phyloP scores from a whole-genome alignment of 2,888 invertebrate genomes.

The Empis stercorea region DNA sequence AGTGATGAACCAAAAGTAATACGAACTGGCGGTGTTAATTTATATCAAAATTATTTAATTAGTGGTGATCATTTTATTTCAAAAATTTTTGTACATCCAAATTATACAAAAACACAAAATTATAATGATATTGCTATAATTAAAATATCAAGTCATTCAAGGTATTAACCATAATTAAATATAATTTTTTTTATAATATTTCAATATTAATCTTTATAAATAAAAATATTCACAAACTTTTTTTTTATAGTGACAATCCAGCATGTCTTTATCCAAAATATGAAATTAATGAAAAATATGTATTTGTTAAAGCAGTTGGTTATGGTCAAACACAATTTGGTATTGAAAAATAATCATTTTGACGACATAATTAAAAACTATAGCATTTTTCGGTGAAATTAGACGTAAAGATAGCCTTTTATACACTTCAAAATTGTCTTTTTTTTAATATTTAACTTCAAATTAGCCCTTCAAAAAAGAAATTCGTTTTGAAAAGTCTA shows the following conservation, averaged over 20 bases:
- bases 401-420: no score
- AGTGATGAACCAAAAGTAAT: constrained; percentile 13
- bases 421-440: no score
- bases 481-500: no score
- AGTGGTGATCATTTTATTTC: constrained; percentile 13
- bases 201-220: no score
- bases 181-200: no score
- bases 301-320: constrained; percentile 10
- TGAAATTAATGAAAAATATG: not conserved
- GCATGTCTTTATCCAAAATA: not conserved
- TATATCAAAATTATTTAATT: constrained; percentile 3
- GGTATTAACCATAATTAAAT: no score
- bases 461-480: not conserved
- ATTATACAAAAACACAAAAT: constrained; percentile 31
- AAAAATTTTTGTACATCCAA: constrained; percentile 31
- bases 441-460: no score
- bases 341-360: no score
- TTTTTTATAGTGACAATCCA: not conserved
- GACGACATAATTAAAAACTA: no score
- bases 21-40: constrained; percentile 22
- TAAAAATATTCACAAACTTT: no score
- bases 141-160: constrained; percentile 9
- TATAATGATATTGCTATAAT: constrained; percentile 43
- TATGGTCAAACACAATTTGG: constrained; percentile 5
- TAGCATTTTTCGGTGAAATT: no score